phyloP scores from a whole-genome alignment of 2,888 invertebrate genomes.

The Pemphredon lugubris region DNA sequence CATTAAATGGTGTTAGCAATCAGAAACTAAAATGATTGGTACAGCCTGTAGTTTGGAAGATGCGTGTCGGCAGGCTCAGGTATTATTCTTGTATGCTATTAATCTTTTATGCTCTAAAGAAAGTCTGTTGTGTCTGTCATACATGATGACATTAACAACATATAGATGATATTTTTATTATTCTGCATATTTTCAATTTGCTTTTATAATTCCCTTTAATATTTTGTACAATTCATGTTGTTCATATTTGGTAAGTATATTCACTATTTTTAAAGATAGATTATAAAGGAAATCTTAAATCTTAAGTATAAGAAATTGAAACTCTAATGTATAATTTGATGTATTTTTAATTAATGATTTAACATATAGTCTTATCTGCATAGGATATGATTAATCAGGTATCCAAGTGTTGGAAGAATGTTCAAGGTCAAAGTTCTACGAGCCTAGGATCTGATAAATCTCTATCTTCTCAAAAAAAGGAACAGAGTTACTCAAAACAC shows the following conservation, averaged over 20 bases:
- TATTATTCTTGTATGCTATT: slow-evolving; percentile 42
- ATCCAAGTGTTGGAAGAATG: slow-evolving; percentile 69
- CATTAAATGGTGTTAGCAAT: slow-evolving; percentile 69
- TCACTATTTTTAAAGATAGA: too few species aligned
- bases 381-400: slow-evolving; percentile 77
- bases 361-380: not conserved
- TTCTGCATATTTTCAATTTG: too few species aligned
- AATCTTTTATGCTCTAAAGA: slow-evolving; percentile 1
- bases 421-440: slow-evolving; percentile 66
- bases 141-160: too few species aligned
- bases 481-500: slow-evolving; percentile 74
- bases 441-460: slow-evolving; percentile 69
- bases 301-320: too few species aligned
- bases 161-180: too few species aligned
- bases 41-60: slow-evolving; percentile 77
- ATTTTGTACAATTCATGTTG: too few species aligned
- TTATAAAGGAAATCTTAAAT: too few species aligned
- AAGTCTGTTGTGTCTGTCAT: not conserved
- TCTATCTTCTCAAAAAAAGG: slow-evolving; percentile 72
- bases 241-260: too few species aligned
- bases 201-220: too few species aligned
- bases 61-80: slow-evolving; percentile 79
- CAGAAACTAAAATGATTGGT: slow-evolving; percentile 77
- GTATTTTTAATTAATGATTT: too few species aligned
- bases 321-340: too few species aligned